Base-by-base conservation (phyloP, 2,113 vertebrate genomes). In the Anas platyrhynchos region DNA sequence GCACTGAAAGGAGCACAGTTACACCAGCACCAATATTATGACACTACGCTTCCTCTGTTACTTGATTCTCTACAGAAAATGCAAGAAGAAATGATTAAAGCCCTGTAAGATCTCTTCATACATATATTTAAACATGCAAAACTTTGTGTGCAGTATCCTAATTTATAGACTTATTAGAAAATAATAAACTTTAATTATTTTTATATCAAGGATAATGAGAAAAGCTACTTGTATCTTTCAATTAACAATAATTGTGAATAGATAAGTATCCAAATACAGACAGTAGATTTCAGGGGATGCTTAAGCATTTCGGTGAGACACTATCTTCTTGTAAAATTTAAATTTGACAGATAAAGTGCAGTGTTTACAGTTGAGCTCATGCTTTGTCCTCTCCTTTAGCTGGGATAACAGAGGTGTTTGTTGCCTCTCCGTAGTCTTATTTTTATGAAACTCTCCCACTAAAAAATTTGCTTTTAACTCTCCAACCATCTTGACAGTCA, bases 61-160 rank as follows among this genome's bases (percentile, higher is more conserved):
- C 98, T 99, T 26, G 99, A 99, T 81, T 99, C 99, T 3, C 96
- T 99, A 73, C 99, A 99, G 94, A 99, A 98, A 97, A 99, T 99
- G 99, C 98, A 99, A 97, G 99, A 99, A 98, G 99, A 99, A 97
- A 99, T 99, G 99, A 99, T 99, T 88, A 98, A 98, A 94, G 98
- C 98, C 21, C 96, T 99, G 99, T 99, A 98, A 98, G 96, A 85
- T 78, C 16, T 16, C 54, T 66, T 95, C 17, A 31, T 89, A 8
- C 0, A 1, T 87, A 46, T 88, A 65, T 94, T 74, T 56, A 83
- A 61, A 29, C 26, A 92, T 58, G 7, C 2, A 26, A 12, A 31
- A 16, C 88, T 78, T 32, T 15, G 9, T 78, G 8, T 77, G 61
- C 74, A 63, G 13, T 83, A 32, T 48, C 44, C 8, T 38, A 56